These are phyloP conservation scores for Dasyornis broadbenti DNA, from an alignment of 2,113 vertebrate genomes.

Conservation along the genomic window DNA sequence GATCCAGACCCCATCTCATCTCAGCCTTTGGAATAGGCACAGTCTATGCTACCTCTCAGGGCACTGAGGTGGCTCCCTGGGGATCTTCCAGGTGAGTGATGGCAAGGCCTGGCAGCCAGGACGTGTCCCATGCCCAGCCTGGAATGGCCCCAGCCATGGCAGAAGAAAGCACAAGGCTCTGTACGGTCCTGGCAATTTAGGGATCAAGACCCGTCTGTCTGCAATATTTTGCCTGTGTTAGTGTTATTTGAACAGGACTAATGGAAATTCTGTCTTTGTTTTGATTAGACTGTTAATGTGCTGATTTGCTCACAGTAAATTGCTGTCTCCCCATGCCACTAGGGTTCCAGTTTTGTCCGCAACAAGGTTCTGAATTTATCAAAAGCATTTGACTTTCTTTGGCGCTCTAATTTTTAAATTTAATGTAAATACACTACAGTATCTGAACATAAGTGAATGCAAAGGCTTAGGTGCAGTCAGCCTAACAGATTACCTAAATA, in stretches of 20 bases:
- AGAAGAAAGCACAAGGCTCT: background rate
- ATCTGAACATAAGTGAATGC: background rate
- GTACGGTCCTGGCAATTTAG: background rate
- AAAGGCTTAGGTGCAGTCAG: background rate
- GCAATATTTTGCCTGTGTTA: background rate
- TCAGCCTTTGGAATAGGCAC: fast-evolving
- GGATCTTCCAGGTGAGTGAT: fast-evolving
- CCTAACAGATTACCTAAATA: background rate
- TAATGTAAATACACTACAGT: background rate
- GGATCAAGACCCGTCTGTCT: background rate
- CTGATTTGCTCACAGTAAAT: background rate
- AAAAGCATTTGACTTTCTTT: background rate
- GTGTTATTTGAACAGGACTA: background rate
- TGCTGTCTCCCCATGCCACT: fast-evolving
- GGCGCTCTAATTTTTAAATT: background rate
- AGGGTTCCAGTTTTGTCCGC: background rate
- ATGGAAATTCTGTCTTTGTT: background rate
- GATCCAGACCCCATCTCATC: background rate
- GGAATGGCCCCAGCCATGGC: fast-evolving
- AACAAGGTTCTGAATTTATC: background rate
- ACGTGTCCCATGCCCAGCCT: fast-evolving
- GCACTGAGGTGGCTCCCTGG: background rate
- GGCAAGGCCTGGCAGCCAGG: background rate
- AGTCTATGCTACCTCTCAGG: too few relatives aligned
- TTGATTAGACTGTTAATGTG: background rate